A percentile compares a stretch with the other conserved stretches of the same genome.
Evolutionary conservation across 2,797 vertebrate species (phyloP).

Genomic region (Oryzias sinensis): DNA sequence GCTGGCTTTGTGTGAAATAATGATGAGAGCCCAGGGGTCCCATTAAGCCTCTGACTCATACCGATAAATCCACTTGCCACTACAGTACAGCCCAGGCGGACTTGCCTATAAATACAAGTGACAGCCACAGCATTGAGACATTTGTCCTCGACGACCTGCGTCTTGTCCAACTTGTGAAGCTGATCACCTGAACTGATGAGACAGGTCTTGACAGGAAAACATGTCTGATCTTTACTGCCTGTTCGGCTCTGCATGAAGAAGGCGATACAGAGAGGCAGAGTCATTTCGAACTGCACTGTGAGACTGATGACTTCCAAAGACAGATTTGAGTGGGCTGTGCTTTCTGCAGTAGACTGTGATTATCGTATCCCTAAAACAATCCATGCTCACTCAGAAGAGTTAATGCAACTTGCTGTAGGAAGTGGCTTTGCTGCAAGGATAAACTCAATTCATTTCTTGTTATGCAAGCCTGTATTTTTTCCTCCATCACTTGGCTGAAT

Average conservation of each 20-base stretch:
- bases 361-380: conserved; percentile 2
- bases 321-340: conserved; percentile 3
- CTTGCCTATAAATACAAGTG: conserved; percentile 42
- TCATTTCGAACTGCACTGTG: conserved; percentile 9
- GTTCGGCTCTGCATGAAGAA: conserved; percentile 6
- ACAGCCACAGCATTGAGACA: conserved; percentile 25
- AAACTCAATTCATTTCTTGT: conserved; percentile 19
- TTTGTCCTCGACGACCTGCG: conserved; percentile 34
- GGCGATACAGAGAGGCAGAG: conserved; percentile 19
- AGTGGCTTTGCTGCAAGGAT: conserved; percentile 11
- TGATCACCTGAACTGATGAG: conserved; percentile 33
- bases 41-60: conserved; percentile 56
- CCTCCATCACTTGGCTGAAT: conserved; percentile 9
- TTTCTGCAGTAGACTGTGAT: neutral
- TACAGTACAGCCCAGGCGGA: conserved; percentile 22
- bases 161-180: conserved; percentile 29
- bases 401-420: neutral
- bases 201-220: conserved; percentile 16
- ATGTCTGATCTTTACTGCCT: conserved; percentile 7
- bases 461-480: conserved; percentile 10
- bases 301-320: conserved; percentile 15
- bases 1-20: conserved; percentile 50
- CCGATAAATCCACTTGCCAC: conserved; percentile 49
- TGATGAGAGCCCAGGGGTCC: conserved; percentile 47
- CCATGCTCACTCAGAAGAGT: conserved; percentile 2